Base-by-base conservation (phyloP, 2,113 vertebrate genomes). In the Tretioscincus oriximinensis region DNA sequence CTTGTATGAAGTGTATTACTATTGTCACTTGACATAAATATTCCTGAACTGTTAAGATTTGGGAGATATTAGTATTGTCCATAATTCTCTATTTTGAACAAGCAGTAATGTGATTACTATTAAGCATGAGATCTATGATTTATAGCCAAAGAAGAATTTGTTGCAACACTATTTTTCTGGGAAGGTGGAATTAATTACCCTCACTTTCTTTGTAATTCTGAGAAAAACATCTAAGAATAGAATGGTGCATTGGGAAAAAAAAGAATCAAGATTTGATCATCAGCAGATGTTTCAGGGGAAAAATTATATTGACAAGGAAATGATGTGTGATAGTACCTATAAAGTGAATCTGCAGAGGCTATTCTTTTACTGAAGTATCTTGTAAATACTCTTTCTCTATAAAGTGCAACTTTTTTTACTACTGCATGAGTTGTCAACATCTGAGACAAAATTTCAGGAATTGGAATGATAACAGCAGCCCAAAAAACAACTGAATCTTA, bases 241-340 rank as follows among this genome's bases (percentile, higher is more conserved):
- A 75, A 28, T 54, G 60, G 18, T 75, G 7, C 0, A 14, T 61
- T 2, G 35, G 11, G 54, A 45, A 63, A 73, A 64, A 65, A 61
- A 65, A 80, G 29, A 73, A 20, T 14, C 16, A n/a, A n/a, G n/a
- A n/a, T 65, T 47, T 68, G 64, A 11, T 67, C 29, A 74, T 28
- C 64, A 68, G 29, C 72, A 68, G 10, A 75, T 75, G 31, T 28
- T 81, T 60, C 21, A 67, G 22, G 35, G 49, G 65, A 76, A 64
- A 69, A 75, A 75, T 81, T 75, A 29, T 41, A 47, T 54, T 81
- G 72, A 68, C 12, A n/a, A 81, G 9, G 18, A 67, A 68, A 20
- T 9, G 28, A 28, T 22, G 2, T 22, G 20, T 14, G 12, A 51
- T 51, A 51, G 9, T 11, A 5, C 49, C 49, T 51, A 51, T 51